Evolutionary conservation across 2,888 invertebrate genomes (phyloP).

Genomic region (Anorthoa munda): DNA sequence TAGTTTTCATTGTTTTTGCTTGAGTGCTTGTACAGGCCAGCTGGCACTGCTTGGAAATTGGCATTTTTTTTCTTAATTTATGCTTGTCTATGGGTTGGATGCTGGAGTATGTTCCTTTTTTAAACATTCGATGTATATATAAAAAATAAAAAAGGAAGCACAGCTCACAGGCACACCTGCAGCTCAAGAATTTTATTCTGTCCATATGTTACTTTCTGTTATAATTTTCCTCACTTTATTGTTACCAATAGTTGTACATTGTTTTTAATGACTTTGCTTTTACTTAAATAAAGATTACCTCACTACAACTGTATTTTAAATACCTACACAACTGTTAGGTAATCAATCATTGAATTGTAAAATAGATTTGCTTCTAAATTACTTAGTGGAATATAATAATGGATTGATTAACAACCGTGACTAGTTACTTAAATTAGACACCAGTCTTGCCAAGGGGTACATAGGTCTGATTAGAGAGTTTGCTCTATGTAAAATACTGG

Average conservation of each 20-base stretch:
- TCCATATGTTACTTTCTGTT: background rate
- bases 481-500: too few relatives aligned
- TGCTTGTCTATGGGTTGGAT: slow-evolving; percentile 51
- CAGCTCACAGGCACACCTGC: too few relatives aligned
- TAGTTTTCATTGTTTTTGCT: slow-evolving; percentile 72
- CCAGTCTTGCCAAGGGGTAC: too few relatives aligned
- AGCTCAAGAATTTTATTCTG: background rate
- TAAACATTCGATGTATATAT: slow-evolving; percentile 34
- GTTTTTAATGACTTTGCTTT: slow-evolving; percentile 18
- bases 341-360: background rate
- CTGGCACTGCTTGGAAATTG: slow-evolving; percentile 54
- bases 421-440: too few relatives aligned
- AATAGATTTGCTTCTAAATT: background rate
- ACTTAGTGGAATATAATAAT: too few relatives aligned
- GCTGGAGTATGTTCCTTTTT: slow-evolving; percentile 21
- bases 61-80: slow-evolving; percentile 25
- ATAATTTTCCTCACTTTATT: background rate
- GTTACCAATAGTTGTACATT: slow-evolving; percentile 6
- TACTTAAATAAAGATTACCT: slow-evolving; percentile 5
- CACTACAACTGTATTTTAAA: slow-evolving; percentile 15
- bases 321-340: background rate
- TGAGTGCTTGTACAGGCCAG: slow-evolving; percentile 63
- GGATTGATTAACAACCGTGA: background rate
- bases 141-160: background rate
- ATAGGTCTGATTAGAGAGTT: too few relatives aligned